phyloP scores from a whole-genome alignment of 1,140 invertebrate genomes.

The Drosophila azteca region DNA sequence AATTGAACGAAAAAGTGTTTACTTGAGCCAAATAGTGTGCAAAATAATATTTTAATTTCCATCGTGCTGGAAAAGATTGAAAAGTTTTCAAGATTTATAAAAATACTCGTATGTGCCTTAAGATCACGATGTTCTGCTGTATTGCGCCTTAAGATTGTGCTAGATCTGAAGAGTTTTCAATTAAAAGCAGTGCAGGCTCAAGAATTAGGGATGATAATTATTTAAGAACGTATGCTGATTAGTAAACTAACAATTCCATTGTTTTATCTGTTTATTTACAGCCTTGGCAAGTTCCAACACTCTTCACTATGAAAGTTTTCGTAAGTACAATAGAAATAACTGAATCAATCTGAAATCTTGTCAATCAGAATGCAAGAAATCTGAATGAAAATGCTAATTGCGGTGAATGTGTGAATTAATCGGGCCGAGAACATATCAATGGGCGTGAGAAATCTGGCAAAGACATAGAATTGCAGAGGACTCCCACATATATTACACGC shows the following conservation, averaged over 20 bases:
- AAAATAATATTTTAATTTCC: background rate
- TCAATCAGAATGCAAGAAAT: slow-evolving; percentile 23
- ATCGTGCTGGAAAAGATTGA: slow-evolving; percentile 13
- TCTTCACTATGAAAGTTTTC: slow-evolving; percentile 80
- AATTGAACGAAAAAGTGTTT: slow-evolving; percentile 13
- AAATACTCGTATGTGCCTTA: background rate
- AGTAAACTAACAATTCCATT: slow-evolving; percentile 22
- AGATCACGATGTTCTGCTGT: too few relatives aligned
- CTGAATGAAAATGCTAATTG: slow-evolving; percentile 12
- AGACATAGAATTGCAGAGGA: background rate
- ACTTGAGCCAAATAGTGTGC: slow-evolving; percentile 4
- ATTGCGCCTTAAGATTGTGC: slow-evolving; percentile 5
- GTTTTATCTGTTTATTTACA: slow-evolving; percentile 63
- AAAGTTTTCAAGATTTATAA: slow-evolving; percentile 10
- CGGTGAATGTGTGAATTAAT: slow-evolving; percentile 16
- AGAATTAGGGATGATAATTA: background rate
- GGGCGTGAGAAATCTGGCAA: slow-evolving; percentile 19
- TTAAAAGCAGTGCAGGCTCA: too few relatives aligned
- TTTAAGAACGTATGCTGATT: slow-evolving; percentile 10
- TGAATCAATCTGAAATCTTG: background rate
- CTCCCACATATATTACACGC: slow-evolving; percentile 33
- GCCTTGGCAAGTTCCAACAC: slow-evolving; percentile 64
- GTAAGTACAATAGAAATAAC: slow-evolving; percentile 64
- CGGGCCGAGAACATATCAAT: slow-evolving; percentile 12
- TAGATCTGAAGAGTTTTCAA: background rate